These are phyloP conservation scores for Triplophysa tibetana DNA, from an alignment of 2,113 vertebrate genomes.

Conservation along the genomic window DNA sequence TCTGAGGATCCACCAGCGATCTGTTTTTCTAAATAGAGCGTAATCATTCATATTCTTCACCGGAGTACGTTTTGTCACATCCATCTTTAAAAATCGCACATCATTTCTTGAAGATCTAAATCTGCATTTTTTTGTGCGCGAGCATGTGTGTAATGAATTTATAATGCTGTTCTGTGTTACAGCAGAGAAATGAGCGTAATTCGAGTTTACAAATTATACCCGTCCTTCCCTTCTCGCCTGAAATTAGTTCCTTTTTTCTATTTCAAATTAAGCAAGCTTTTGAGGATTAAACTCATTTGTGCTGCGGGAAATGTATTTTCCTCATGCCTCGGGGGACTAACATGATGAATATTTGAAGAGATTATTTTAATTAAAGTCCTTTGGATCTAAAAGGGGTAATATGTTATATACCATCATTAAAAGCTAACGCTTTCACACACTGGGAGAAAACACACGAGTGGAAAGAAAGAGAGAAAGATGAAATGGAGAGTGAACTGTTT, in stretches of 20 bases:
- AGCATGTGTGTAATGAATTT: background rate
- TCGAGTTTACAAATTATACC: constrained; percentile 78
- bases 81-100: background rate
- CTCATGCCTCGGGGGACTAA: constrained; percentile 78
- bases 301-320: constrained; percentile 69
- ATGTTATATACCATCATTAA: constrained; percentile 88
- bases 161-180: background rate
- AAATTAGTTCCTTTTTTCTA: constrained; percentile 58
- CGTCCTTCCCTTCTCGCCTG: constrained; percentile 71
- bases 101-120: background rate
- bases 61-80: background rate
- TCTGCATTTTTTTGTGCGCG: background rate
- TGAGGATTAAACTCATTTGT: constrained; percentile 71
- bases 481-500: constrained; percentile 58
- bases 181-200: constrained; percentile 52
- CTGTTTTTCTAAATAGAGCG: constrained; percentile 1
- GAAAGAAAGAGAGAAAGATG: constrained; percentile 19
- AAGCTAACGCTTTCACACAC: constrained; percentile 86
- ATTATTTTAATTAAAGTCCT: constrained; percentile 91
- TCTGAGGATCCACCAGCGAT: background rate
- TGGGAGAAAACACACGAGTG: constrained; percentile 63
- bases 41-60: background rate
- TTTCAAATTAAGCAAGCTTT: constrained; percentile 71
- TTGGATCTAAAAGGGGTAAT: constrained; percentile 86
- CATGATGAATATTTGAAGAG: constrained; percentile 90